phyloP scores from a whole-genome alignment of 2,113 vertebrate species.

The Sylvilagus bachmani region DNA sequence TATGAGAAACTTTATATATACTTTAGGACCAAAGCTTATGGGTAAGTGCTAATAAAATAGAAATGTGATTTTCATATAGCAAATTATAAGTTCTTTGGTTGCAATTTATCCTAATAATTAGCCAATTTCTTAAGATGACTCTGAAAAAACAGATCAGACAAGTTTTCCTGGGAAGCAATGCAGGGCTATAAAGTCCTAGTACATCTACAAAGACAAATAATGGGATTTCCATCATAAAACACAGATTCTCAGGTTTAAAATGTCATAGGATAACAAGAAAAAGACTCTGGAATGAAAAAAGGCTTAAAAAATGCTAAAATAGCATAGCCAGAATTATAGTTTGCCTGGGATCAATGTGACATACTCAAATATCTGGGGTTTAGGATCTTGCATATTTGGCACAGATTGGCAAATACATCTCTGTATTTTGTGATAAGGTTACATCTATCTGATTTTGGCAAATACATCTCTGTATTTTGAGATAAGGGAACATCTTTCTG shows the following conservation, averaged over 20 bases:
- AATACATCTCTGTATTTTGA: background rate
- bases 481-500: background rate
- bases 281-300: background rate
- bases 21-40: background rate
- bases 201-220: constrained; percentile 6
- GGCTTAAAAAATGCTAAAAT: background rate
- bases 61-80: constrained; percentile 43
- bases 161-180: background rate
- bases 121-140: background rate
- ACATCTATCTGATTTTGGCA: background rate
- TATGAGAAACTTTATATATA: background rate
- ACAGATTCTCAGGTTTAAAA: background rate
- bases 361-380: background rate
- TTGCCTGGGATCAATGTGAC: background rate
- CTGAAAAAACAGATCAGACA: background rate
- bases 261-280: background rate
- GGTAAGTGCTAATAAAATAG: constrained; percentile 27
- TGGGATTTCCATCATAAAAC: background rate
- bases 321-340: background rate
- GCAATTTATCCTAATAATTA: constrained; percentile 45
- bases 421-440: background rate
- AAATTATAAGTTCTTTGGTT: background rate
- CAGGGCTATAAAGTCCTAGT: background rate
- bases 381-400: background rate
- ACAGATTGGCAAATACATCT: background rate